Evolutionary conservation across 2,113 vertebrate species (phyloP).

Genomic region (Elanoides forficatus): DNA sequence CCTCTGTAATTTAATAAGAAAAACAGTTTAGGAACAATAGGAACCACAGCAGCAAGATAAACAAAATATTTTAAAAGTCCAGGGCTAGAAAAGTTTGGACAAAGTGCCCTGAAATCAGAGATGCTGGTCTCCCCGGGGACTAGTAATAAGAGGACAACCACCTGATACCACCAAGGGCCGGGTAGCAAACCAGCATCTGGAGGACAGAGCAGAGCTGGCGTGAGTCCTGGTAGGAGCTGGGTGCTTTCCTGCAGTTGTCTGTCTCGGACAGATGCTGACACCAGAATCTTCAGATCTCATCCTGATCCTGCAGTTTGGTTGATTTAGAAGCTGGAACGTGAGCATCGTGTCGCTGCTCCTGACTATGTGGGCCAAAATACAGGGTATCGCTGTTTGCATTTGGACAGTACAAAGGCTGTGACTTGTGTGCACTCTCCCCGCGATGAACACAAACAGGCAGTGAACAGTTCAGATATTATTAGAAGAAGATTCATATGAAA

Average conservation of each 20-base stretch:
- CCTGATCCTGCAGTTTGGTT: background rate
- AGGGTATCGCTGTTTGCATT: background rate
- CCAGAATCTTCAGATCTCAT: background rate
- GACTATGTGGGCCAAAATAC: background rate
- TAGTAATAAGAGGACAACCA: background rate
- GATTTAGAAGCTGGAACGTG: background rate
- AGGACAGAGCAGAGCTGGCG: background rate
- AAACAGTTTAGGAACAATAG: conserved; percentile 5
- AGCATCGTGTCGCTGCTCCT: background rate
- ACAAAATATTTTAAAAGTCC: background rate
- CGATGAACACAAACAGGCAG: background rate
- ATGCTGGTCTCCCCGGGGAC: background rate
- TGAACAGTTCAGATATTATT: background rate
- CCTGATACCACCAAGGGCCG: background rate
- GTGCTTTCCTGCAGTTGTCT: background rate
- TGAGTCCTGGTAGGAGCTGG: background rate
- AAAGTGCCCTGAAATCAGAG: conserved; percentile 4
- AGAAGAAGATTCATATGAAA: background rate
- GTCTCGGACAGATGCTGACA: background rate
- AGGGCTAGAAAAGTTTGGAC: background rate
- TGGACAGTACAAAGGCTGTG: background rate
- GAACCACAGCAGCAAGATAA: background rate
- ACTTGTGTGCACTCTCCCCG: background rate
- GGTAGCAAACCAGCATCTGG: background rate
- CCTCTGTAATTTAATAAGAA: conserved; percentile 39